phyloP scores from a whole-genome alignment of 2,888 invertebrate species.

The Acheta domesticus region DNA sequence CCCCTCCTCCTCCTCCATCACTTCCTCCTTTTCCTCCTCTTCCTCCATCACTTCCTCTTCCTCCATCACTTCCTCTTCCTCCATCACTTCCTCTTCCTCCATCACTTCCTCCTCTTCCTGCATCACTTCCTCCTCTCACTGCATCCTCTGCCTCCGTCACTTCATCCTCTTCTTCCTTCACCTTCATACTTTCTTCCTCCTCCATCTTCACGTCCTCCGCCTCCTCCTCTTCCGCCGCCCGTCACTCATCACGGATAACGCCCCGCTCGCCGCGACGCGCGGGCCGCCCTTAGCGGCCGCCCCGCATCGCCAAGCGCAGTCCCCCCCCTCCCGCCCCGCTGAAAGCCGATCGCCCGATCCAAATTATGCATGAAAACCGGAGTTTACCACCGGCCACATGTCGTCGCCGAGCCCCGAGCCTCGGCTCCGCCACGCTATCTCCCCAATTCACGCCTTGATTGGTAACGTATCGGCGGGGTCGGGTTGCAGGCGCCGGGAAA shows the following conservation, averaged over 20 bases:
- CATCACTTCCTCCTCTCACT: background rate
- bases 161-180: no score
- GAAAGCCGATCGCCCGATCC: background rate
- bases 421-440: background rate
- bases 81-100: background rate
- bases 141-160: no score
- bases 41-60: background rate
- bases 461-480: slow-evolving; percentile 6
- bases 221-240: no score
- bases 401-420: background rate
- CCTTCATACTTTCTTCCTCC: no score
- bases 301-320: background rate
- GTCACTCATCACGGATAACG: no score
- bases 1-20: no score
- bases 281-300: background rate
- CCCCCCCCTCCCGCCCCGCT: background rate
- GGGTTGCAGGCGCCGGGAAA: slow-evolving; percentile 6
- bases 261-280: no score
- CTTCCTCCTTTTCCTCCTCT: no score
- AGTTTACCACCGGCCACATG: slow-evolving; percentile 18
- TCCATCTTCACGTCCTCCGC: no score
- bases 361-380: slow-evolving; percentile 18
- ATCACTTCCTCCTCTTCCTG: no score
- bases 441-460: slow-evolving; percentile 6
- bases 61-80: background rate